These are phyloP conservation scores for Andrena marginata DNA, from an alignment of 2,888 invertebrate species.

Conservation along the genomic window DNA sequence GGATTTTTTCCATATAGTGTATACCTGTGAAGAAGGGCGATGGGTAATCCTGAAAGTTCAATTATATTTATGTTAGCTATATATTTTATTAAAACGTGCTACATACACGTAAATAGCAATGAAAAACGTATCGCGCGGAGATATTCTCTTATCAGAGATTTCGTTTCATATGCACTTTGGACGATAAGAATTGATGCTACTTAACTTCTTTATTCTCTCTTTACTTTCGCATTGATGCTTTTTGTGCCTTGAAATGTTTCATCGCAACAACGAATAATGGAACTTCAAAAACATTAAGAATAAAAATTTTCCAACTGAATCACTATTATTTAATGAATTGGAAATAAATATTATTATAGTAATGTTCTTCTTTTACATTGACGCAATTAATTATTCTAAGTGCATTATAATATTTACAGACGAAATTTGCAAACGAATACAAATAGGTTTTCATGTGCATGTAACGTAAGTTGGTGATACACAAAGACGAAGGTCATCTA, in stretches of 20 bases:
- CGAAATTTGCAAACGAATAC: background rate
- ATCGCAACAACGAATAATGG: background rate
- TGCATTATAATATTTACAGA: too few relatives aligned
- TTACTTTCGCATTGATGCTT: background rate
- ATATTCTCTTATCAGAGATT: background rate
- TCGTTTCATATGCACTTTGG: background rate
- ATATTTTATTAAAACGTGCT: background rate
- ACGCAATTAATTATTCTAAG: background rate
- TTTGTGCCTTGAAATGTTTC: background rate
- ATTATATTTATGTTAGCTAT: slow-evolving; percentile 10
- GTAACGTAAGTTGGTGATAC: background rate
- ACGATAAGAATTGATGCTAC: background rate
- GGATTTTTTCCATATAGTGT: slow-evolving; percentile 87
- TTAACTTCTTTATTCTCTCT: background rate
- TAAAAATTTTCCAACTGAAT: background rate
- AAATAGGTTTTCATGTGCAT: background rate
- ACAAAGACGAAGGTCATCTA: background rate
- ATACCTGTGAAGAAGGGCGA: slow-evolving; percentile 89
- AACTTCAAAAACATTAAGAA: background rate
- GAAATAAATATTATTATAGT: background rate
- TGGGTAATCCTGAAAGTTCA: slow-evolving; percentile 89
- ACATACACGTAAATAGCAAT: too few relatives aligned
- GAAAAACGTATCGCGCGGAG: background rate
- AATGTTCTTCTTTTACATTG: background rate
- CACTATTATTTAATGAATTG: background rate